phyloP scores from a whole-genome alignment of 2,888 invertebrate genomes.

The Drosophila kambysellisi region DNA sequence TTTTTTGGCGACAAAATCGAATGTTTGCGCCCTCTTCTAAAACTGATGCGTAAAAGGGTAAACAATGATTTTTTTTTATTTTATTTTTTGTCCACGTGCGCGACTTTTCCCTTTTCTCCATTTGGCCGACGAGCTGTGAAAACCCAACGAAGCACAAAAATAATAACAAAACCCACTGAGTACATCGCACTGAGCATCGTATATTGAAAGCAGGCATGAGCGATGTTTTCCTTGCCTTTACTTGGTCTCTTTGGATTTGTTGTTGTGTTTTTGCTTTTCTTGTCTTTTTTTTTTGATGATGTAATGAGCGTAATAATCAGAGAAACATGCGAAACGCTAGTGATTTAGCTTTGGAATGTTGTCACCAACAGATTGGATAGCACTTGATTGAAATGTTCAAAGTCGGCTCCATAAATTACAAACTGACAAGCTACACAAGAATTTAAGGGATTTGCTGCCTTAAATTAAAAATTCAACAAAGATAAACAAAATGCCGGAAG shows the following conservation, averaged over 20 bases:
- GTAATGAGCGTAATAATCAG: slow-evolving; percentile 78
- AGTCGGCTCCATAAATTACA: slow-evolving; percentile 49
- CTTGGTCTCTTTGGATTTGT: slow-evolving; percentile 8
- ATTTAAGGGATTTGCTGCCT: slow-evolving; percentile 14
- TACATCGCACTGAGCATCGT: slow-evolving; percentile 13
- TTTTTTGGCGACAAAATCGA: slow-evolving; percentile 47
- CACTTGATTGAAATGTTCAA: slow-evolving; percentile 59
- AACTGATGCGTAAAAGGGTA: slow-evolving; percentile 69
- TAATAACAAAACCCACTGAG: slow-evolving; percentile 66
- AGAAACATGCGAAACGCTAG: slow-evolving; percentile 56
- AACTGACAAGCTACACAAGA: slow-evolving; percentile 41
- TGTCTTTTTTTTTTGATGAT: slow-evolving; percentile 50
- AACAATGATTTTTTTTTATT: slow-evolving; percentile 67
- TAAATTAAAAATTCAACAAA: slow-evolving; percentile 15
- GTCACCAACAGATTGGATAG: slow-evolving; percentile 54
- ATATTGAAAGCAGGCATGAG: slow-evolving; percentile 54
- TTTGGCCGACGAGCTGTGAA: slow-evolving; percentile 66
- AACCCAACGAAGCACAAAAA: slow-evolving; percentile 75
- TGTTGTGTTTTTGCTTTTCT: neutral
- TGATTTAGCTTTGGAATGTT: slow-evolving; percentile 46
- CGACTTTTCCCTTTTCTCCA: slow-evolving; percentile 8
- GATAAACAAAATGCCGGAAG: slow-evolving; percentile 2
- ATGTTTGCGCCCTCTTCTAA: slow-evolving; percentile 28
- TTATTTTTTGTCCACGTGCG: slow-evolving; percentile 45
- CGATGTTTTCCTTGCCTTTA: slow-evolving; percentile 58